Base-by-base conservation (phyloP, 2,797 vertebrate species). In the Tenualosa ilisha region DNA sequence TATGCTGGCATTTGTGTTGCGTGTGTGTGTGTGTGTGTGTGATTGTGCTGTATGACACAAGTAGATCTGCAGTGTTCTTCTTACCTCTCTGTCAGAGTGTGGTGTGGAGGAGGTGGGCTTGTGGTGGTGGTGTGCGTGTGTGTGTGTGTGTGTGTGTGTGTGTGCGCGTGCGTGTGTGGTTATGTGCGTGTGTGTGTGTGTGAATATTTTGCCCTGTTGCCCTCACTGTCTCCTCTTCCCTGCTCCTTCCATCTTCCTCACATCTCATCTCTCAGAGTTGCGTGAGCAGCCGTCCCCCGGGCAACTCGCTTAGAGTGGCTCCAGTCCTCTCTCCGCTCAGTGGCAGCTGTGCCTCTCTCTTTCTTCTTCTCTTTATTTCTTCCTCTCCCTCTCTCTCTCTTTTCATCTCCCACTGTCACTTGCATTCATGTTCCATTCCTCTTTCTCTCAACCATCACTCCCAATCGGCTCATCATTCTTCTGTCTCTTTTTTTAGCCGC, bases 261-360 rank as follows among this genome's bases (percentile, higher is more conserved):
- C 56, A 1, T 37, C 40, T 79, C 37, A 7, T 43, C 40, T 43
- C 40, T 46, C 72, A 43, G 72, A 46, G 72, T 79, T 46, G 72
- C 72, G 15, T 75, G 68, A 75, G 68, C 68, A 75, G 15, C 37
- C 15, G 37, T 79, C 72, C 72, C 37, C 72, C 17, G 72, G 72
- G 72, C 72, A 43, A 46, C 72, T 13, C 37, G 12, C 72, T 79
- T 40, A 79, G 40, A 79, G 72, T 79, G 72, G 72, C 72, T 79
- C 17, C 37, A 20, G 17, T 79, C 68, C 26, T 75, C 68, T 72
- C 65, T 72, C 65, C 13, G 26, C 65, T 37, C 24, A 26, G 24
- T 31, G 63, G n/a, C 24, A 31, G 63, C 63, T 68, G 63, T 26
- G 26, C 50, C 8, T 12, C 50, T 12, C 11, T 12, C 50, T 13